A percentile compares a stretch with the other conserved stretches of the same genome.
Evolutionary conservation across 2,797 vertebrate genomes (phyloP).

Genomic region (Lutjanus campechanus): DNA sequence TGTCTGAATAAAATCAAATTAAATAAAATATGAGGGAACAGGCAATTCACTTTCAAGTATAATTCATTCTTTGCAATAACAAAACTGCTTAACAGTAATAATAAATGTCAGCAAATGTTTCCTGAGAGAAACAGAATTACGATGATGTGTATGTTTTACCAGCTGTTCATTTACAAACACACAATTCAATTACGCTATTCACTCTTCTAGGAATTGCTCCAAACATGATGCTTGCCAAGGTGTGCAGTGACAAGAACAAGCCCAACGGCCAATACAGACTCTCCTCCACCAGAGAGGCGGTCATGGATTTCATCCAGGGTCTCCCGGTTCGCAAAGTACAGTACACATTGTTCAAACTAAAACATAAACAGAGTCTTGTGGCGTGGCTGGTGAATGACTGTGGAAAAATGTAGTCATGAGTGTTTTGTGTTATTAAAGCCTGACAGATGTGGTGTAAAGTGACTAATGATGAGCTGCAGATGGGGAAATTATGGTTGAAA

Average conservation of each 20-base stretch:
- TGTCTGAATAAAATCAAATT: neutral
- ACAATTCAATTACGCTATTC: neutral
- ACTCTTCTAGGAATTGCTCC: constrained; percentile 93
- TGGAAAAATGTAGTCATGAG: constrained; percentile 5
- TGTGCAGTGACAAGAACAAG: constrained; percentile 98
- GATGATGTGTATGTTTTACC: constrained; percentile 23
- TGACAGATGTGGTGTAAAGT: constrained; percentile 12
- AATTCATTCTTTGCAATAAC: constrained; percentile 2
- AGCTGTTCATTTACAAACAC: constrained; percentile 15
- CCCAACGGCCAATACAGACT: constrained; percentile 96
- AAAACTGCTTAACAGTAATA: constrained; percentile 1
- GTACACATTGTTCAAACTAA: constrained; percentile 35
- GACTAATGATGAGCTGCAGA: constrained; percentile 19
- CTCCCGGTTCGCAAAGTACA: constrained; percentile 96
- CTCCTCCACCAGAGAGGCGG: constrained; percentile 85
- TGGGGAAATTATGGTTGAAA: neutral
- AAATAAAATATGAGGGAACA: neutral
- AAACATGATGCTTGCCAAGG: constrained; percentile 97
- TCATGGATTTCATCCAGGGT: constrained; percentile 93
- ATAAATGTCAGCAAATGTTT: neutral
- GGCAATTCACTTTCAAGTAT: neutral
- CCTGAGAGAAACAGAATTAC: neutral
- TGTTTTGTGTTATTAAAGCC: constrained; percentile 1
- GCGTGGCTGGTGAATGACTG: constrained; percentile 8
- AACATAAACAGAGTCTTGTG: constrained; percentile 26